Evolutionary conservation across 2,888 invertebrate genomes (phyloP).

Genomic region (Amphipyra tragopoginis): DNA sequence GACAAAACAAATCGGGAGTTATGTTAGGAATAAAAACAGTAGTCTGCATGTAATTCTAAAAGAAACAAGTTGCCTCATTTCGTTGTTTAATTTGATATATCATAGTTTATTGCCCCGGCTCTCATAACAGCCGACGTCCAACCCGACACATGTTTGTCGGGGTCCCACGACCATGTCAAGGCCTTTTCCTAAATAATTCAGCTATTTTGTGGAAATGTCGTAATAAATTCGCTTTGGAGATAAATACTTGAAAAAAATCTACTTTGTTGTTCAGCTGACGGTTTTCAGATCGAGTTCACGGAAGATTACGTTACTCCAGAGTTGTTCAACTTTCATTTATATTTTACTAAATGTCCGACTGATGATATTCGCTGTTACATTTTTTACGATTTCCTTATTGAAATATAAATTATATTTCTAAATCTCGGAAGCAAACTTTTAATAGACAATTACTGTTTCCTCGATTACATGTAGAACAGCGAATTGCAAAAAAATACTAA

Average conservation of each 20-base stretch:
- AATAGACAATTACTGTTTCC: conserved; percentile 31
- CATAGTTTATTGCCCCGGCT: conserved; percentile 55
- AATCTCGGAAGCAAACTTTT: conserved; percentile 24
- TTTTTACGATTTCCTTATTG: conserved; percentile 43
- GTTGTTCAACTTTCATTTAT: conserved; percentile 31
- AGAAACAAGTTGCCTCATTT: conserved; percentile 49
- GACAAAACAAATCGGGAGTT: conserved; percentile 25
- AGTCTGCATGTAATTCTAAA: conserved; percentile 24
- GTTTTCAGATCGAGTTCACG: conserved; percentile 48
- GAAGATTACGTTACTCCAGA: conserved; percentile 48
- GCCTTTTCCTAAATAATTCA: conserved; percentile 54
- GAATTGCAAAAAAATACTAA: conserved; percentile 2
- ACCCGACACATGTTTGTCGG: conserved; percentile 38
- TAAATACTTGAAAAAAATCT: conserved; percentile 41
- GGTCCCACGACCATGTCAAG: conserved; percentile 58
- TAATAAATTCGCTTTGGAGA: conserved; percentile 57
- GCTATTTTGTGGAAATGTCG: conserved; percentile 57
- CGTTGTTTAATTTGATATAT: conserved; percentile 50
- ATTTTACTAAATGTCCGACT: conserved; percentile 9
- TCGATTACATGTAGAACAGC: conserved; percentile 19
- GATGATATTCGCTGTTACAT: conserved; percentile 11
- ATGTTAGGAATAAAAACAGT: conserved; percentile 29
- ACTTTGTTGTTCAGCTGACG: conserved; percentile 33
- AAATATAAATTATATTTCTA: conserved; percentile 19
- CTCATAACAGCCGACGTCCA: conserved; percentile 47